Percentiles rank a stretch among this genome's conserved stretches.
Evolutionary conservation across 2,113 vertebrate genomes (phyloP).

Genomic region (Salvelinus sp.): DNA sequence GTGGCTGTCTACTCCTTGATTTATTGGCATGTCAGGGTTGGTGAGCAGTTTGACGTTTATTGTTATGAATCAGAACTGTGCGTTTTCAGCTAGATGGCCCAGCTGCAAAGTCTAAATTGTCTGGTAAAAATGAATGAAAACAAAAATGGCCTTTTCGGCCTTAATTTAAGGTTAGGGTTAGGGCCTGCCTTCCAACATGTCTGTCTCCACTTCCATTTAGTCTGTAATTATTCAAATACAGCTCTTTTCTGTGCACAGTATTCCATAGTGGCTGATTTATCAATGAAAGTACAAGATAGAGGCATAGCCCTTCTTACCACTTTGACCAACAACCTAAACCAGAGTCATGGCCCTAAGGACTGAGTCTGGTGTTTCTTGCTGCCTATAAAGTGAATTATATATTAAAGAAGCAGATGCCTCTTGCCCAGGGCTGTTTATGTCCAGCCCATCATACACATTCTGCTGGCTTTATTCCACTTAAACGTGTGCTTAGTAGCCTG

Average conservation of each 20-base stretch:
- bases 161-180: no score
- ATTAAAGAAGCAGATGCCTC: slow-evolving; percentile 72
- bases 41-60: no score
- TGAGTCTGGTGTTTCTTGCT: slow-evolving; percentile 51
- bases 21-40: slow-evolving; percentile 58
- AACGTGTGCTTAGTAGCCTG: slow-evolving; percentile 65
- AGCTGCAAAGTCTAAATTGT: no score
- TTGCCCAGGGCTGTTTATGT: slow-evolving; percentile 70
- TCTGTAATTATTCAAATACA: neutral
- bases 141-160: no score
- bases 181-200: neutral
- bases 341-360: slow-evolving; percentile 53
- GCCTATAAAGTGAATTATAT: slow-evolving; percentile 67
- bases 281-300: neutral
- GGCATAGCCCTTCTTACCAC: neutral
- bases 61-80: no score
- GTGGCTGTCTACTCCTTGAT: slow-evolving; percentile 66
- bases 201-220: slow-evolving; percentile 5
- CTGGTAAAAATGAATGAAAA: no score
- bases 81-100: no score
- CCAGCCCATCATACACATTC: slow-evolving; percentile 61
- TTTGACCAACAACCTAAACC: slow-evolving; percentile 32
- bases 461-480: slow-evolving; percentile 70
- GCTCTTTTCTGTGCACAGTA: neutral
- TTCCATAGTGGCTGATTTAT: neutral